Conservation (phyloP, 2,113 vertebrate genomes). For the Eulacestoma nigropectus region DNA sequence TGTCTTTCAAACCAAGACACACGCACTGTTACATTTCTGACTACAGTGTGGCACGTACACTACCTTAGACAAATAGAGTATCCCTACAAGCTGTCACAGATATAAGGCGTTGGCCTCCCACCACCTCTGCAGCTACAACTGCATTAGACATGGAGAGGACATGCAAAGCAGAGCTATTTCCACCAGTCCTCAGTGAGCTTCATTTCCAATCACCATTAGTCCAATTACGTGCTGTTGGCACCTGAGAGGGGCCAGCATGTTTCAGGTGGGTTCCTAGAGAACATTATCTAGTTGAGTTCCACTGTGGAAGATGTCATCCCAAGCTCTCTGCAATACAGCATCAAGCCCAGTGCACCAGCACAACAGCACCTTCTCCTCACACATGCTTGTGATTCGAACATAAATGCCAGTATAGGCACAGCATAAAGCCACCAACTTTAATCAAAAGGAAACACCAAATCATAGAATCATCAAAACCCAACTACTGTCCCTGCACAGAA, state of each 20-base stretch:
- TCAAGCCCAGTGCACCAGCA: background rate
- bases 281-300: background rate
- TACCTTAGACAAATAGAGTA: background rate
- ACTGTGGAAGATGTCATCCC: background rate
- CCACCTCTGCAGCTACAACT: background rate
- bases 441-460: background rate
- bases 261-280: background rate
- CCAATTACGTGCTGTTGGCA: fast-evolving
- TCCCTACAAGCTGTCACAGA: background rate
- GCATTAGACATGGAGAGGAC: fast-evolving
- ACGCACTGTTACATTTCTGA: background rate
- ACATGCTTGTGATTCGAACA: background rate
- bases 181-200: background rate
- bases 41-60: background rate
- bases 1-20: too few relatives aligned
- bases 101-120: background rate
- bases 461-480: background rate
- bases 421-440: background rate
- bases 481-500: background rate
- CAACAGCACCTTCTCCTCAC: background rate
- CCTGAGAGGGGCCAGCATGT: fast-evolving
- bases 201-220: background rate
- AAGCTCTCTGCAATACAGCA: background rate
- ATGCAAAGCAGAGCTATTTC: background rate
- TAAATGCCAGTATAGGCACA: background rate